These are phyloP conservation scores for Ia io DNA, from an alignment of 2,113 vertebrate genomes.

Conservation along the genomic window DNA sequence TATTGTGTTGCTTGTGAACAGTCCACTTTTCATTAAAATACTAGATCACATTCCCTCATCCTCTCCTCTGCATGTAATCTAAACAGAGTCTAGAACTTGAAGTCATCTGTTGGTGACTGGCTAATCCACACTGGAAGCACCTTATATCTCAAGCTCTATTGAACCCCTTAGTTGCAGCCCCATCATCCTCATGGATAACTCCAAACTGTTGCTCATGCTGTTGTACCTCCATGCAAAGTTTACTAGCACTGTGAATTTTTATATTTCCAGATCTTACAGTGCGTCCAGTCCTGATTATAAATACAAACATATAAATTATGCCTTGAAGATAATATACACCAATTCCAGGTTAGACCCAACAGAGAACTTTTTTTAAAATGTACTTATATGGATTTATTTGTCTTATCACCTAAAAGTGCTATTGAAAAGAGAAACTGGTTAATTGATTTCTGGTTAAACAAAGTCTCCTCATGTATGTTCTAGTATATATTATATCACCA, in stretches of 20 bases:
- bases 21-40: neutral
- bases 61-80: neutral
- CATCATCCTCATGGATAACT: neutral
- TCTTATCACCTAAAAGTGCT: neutral
- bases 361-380: neutral
- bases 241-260: neutral
- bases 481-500: neutral
- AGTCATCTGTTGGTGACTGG: neutral
- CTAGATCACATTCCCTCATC: neutral
- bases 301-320: neutral
- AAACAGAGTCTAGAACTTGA: neutral
- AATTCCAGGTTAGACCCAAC: neutral
- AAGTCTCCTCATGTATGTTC: neutral
- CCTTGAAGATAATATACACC: neutral
- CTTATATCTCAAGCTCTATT: neutral
- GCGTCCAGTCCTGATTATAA: neutral
- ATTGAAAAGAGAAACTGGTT: neutral
- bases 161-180: neutral
- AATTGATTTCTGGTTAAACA: neutral
- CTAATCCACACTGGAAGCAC: neutral
- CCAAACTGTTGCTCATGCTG: neutral
- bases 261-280: neutral
- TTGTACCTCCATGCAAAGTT: neutral
- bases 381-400: slow-evolving; percentile 7
- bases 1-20: neutral